phyloP scores from a whole-genome alignment of 2,888 invertebrate species.

The Oscheius sp. region DNA sequence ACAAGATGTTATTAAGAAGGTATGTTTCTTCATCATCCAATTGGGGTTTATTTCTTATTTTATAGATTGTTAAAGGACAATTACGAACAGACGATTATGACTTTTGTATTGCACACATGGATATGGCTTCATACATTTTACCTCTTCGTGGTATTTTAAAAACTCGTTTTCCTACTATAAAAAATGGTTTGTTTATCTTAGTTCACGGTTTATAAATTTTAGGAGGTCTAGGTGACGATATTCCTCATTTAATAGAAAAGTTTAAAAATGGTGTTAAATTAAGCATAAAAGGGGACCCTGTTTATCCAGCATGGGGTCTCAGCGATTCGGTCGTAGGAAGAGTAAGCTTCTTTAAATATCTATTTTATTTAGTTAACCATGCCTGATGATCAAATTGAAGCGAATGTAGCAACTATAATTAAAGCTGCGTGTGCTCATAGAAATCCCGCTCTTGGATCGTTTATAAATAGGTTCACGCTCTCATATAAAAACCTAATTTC shows the following conservation, averaged over 20 bases:
- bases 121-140: constrained; percentile 62
- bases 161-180: constrained; percentile 65
- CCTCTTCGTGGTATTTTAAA: constrained; percentile 66
- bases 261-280: constrained; percentile 67
- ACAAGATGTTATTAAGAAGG: constrained; percentile 67
- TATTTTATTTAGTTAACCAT: constrained; percentile 56
- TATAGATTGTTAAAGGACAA: constrained; percentile 67
- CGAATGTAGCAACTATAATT: constrained; percentile 61
- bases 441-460: constrained; percentile 66
- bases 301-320: constrained; percentile 66
- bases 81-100: constrained; percentile 68
- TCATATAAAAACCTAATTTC: not conserved
- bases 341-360: constrained; percentile 35
- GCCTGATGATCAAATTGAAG: constrained; percentile 64
- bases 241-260: constrained; percentile 60
- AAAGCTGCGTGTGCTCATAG: constrained; percentile 61
- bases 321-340: constrained; percentile 64
- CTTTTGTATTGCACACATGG: constrained; percentile 66
- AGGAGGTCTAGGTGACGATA: constrained; percentile 63
- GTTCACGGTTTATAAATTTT: not conserved
- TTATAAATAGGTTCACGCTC: constrained; percentile 57
- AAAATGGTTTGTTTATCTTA: constrained; percentile 63
- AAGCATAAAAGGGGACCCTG: constrained; percentile 60
- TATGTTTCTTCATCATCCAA: not conserved
- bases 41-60: not conserved